These are phyloP conservation scores for Acanthurus lineatus DNA, from an alignment of 2,797 vertebrate genomes.

Conservation along the genomic window DNA sequence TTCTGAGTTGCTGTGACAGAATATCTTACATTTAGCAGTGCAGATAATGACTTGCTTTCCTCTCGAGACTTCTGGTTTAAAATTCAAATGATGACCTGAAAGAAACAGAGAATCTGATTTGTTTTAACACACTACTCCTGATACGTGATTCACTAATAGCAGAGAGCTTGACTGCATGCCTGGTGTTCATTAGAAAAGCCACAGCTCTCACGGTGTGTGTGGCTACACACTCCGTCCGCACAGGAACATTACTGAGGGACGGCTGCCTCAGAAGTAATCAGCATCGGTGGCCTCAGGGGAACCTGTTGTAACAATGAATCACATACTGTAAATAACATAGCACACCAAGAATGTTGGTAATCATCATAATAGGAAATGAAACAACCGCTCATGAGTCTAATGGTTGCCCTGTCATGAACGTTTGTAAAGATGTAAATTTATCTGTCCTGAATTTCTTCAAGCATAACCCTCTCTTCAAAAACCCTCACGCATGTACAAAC, in stretches of 20 bases:
- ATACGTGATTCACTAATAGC: constrained; percentile 13
- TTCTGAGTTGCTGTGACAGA: constrained; percentile 5
- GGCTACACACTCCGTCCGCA: constrained; percentile 1
- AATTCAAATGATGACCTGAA: too few relatives aligned
- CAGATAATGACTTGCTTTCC: background rate
- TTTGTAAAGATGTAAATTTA: constrained; percentile 22
- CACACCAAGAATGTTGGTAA: constrained; percentile 7
- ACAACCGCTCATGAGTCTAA: constrained; percentile 18
- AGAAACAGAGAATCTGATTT: background rate
- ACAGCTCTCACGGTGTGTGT: constrained; percentile 10
- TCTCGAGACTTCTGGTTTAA: background rate
- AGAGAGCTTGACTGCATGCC: background rate
- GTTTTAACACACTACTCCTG: background rate
- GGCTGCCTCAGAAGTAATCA: constrained; percentile 56
- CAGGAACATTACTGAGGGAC: constrained; percentile 35
- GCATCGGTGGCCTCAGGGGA: constrained; percentile 28
- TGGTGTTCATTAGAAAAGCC: constrained; percentile 31
- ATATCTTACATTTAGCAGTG: background rate
- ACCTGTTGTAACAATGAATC: constrained; percentile 32
- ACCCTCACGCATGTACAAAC: background rate
- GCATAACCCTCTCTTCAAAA: background rate
- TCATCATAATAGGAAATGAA: constrained; percentile 26
- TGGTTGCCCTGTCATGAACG: background rate
- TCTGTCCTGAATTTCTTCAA: constrained; percentile 9
- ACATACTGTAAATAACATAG: constrained; percentile 46